Conservation (phyloP, 2,888 invertebrate genomes). For the Cephalotes varians region DNA sequence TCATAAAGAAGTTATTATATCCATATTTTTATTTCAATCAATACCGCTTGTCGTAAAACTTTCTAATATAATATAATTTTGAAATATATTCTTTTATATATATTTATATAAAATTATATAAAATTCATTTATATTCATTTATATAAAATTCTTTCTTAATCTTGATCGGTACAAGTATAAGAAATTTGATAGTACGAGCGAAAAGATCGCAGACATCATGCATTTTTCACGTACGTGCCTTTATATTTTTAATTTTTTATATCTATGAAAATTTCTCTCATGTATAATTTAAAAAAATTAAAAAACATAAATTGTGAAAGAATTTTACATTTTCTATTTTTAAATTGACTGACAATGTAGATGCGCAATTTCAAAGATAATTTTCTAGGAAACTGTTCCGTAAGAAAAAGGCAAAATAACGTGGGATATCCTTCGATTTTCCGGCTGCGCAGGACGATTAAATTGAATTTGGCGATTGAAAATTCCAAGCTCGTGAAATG, state of each 20-base stretch:
- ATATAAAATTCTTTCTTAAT: no score
- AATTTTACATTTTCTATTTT: neutral
- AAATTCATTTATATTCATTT: neutral
- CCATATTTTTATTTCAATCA: constrained; percentile 3
- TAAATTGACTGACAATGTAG: neutral
- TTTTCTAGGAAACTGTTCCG: constrained; percentile 24
- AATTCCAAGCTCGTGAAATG: constrained; percentile 54
- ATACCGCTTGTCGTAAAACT: neutral
- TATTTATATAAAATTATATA: neutral
- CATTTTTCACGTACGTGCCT: neutral
- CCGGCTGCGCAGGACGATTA: constrained; percentile 28
- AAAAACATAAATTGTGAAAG: neutral
- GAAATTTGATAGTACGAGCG: neutral
- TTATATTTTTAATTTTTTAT: neutral
- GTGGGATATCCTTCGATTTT: neutral
- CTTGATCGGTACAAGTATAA: neutral
- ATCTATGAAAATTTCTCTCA: neutral
- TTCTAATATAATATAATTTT: neutral
- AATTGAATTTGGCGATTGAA: constrained; percentile 49
- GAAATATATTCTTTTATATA: neutral
- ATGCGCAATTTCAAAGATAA: constrained; percentile 31
- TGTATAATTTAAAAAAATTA: neutral
- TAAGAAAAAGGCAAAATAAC: constrained; percentile 23
- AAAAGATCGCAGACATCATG: neutral
- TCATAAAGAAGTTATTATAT: neutral